These are phyloP conservation scores for Leptodactylus fuscus DNA, from an alignment of 2,113 vertebrate genomes.

Conservation along the genomic window DNA sequence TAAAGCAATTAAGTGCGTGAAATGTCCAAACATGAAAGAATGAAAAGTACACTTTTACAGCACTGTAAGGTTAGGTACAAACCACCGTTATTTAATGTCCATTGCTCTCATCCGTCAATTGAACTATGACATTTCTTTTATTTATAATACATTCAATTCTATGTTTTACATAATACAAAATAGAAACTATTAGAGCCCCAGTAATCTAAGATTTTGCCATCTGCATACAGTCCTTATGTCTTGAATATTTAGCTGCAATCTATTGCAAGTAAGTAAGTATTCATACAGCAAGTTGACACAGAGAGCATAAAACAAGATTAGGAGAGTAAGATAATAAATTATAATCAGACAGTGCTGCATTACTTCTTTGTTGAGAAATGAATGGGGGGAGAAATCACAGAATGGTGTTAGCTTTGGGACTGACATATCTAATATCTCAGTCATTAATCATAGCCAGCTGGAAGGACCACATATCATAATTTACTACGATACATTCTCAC, in stretches of 20 bases:
- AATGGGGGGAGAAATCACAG: background rate
- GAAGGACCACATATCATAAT: slow-evolving; percentile 12
- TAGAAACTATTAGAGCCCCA: background rate
- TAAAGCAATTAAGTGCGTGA: too few species aligned
- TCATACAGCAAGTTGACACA: slow-evolving; percentile 8
- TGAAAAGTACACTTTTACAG: too few species aligned
- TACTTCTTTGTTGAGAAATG: slow-evolving; percentile 43
- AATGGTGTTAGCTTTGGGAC: slow-evolving; percentile 47
- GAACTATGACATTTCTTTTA: too few species aligned
- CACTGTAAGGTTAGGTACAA: too few species aligned
- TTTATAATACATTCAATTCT: background rate
- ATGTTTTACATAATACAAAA: background rate
- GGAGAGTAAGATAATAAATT: slow-evolving; percentile 43
- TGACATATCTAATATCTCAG: slow-evolving; percentile 38
- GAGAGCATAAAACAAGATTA: slow-evolving; percentile 41
- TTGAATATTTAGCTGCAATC: slow-evolving; percentile 25
- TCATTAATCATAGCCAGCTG: slow-evolving; percentile 47
- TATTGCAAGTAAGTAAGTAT: slow-evolving; percentile 17
- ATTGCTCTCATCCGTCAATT: too few species aligned
- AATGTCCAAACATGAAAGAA: too few species aligned
- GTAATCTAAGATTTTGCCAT: slow-evolving; percentile 6
- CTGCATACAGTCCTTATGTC: background rate
- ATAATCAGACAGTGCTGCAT: slow-evolving; percentile 7
- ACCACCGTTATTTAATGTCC: too few species aligned
- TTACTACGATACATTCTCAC: slow-evolving; percentile 10